Percentiles rank a stretch among this genome's conserved stretches.
phyloP scores from a whole-genome alignment of 2,888 invertebrate genomes.

The Cryptus viduatorius region DNA sequence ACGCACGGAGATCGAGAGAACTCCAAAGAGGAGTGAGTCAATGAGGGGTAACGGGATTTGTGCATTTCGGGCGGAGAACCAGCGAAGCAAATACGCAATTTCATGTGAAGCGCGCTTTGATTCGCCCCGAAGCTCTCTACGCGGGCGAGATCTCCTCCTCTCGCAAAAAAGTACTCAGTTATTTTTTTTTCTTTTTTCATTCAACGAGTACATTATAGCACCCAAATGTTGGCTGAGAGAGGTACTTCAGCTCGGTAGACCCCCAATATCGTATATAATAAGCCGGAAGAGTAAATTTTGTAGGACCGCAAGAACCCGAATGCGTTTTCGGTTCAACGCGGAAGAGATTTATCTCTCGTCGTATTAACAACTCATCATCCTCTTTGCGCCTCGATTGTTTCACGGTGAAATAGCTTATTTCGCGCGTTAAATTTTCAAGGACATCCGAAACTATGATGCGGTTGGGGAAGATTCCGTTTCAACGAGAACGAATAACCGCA shows the following conservation, averaged over 20 bases:
- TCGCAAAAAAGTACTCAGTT: slow-evolving; percentile 22
- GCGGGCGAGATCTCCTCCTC: not conserved
- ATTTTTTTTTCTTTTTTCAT: slow-evolving; percentile 28
- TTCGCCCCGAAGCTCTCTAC: slow-evolving; percentile 43
- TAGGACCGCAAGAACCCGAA: not conserved
- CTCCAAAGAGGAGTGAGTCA: slow-evolving; percentile 6
- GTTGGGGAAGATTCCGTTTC: slow-evolving; percentile 14
- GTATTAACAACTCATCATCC: not conserved
- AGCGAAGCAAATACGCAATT: slow-evolving; percentile 62
- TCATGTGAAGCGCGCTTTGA: slow-evolving; percentile 54
- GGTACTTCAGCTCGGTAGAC: slow-evolving; percentile 25
- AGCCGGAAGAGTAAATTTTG: slow-evolving; percentile 18
- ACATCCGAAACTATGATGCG: slow-evolving; percentile 21
- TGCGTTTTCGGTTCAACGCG: slow-evolving; percentile 1
- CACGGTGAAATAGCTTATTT: slow-evolving; percentile 4
- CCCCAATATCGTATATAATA: slow-evolving; percentile 46
- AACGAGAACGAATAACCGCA: slow-evolving; percentile 35
- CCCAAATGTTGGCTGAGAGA: slow-evolving; percentile 28
- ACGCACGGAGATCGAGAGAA: not conserved
- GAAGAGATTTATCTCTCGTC: slow-evolving; percentile 21
- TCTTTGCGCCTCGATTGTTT: not conserved
- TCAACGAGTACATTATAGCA: slow-evolving; percentile 43
- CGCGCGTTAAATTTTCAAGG: not conserved
- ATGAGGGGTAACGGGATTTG: slow-evolving; percentile 48
- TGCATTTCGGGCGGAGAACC: slow-evolving; percentile 39